phyloP scores from a whole-genome alignment of 2,888 invertebrate genomes.

The Escarpia spicata region DNA sequence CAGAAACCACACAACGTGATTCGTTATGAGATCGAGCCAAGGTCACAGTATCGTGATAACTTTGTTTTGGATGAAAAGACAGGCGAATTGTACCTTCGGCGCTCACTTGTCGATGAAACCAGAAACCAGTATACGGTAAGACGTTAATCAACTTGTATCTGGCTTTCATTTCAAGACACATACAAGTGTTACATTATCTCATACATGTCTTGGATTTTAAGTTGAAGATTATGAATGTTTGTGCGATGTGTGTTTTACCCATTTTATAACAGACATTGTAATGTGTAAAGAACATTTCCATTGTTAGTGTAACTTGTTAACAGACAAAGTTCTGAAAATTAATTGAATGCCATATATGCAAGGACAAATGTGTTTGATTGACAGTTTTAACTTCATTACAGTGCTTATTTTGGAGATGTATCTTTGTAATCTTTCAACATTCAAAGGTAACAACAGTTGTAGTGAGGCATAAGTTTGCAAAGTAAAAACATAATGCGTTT shows the following conservation, averaged over 20 bases:
- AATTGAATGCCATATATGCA: too few species aligned
- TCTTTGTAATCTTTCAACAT: not conserved
- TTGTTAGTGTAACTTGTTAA: too few species aligned
- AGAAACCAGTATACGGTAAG: conserved; percentile 39
- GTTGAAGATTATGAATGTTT: too few species aligned
- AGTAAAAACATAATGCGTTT: too few species aligned
- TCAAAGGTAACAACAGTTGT: not conserved
- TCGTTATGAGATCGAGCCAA: conserved; percentile 35
- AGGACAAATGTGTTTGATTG: too few species aligned
- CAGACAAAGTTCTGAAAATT: too few species aligned
- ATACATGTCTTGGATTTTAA: not conserved
- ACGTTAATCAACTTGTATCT: not conserved
- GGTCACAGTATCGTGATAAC: conserved; percentile 34
- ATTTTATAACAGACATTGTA: too few species aligned
- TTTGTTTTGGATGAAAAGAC: conserved; percentile 85
- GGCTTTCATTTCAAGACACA: not conserved
- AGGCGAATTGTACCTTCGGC: conserved; percentile 79
- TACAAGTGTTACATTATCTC: not conserved
- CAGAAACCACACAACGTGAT: conserved; percentile 39
- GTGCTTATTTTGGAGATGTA: not conserved
- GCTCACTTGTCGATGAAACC: conserved; percentile 43
- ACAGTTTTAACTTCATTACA: not conserved
- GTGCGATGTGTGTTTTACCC: too few species aligned
- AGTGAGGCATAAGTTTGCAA: too few species aligned
- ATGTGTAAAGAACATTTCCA: too few species aligned